A percentile compares a stretch with the other conserved stretches of the same genome.
These are phyloP conservation scores for Pipistrellus kuhlii DNA, from an alignment of 2,797 vertebrate genomes.

Conservation along the genomic window DNA sequence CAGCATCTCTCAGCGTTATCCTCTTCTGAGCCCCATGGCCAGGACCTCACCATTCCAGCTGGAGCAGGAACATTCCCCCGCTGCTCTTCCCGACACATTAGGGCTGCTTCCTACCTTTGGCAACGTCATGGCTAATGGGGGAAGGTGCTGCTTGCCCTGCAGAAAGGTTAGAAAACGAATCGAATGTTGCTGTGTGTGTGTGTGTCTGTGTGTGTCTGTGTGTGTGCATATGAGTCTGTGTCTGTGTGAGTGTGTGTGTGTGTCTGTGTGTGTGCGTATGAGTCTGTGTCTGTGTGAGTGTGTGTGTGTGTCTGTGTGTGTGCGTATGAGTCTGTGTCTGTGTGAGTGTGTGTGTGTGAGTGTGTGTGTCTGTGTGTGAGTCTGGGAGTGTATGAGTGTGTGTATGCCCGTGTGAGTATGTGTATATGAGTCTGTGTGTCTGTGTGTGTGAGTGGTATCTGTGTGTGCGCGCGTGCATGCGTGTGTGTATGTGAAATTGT, in stretches of 20 bases:
- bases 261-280: background rate
- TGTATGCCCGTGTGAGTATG: too few species aligned
- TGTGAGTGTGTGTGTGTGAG: background rate
- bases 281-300: background rate
- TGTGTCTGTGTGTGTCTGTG: rapidly evolving
- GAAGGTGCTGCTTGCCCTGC: background rate
- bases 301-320: background rate
- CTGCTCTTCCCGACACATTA: background rate
- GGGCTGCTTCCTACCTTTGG: too few species aligned
- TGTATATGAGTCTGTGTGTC: rapidly evolving
- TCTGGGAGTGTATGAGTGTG: background rate
- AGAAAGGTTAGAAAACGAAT: background rate
- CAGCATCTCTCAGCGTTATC: background rate
- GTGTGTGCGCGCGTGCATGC: rapidly evolving
- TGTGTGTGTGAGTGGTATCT: background rate
- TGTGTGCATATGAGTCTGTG: background rate
- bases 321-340: background rate
- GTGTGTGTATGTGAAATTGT: background rate
- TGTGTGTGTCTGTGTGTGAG: background rate
- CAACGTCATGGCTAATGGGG: background rate
- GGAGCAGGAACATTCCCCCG: background rate
- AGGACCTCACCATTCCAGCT: background rate
- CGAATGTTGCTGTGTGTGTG: background rate
- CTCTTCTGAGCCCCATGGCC: background rate
- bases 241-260: background rate